Evolutionary conservation across 1,140 invertebrate genomes (phyloP).

Genomic region (Drosophila dunni): DNA sequence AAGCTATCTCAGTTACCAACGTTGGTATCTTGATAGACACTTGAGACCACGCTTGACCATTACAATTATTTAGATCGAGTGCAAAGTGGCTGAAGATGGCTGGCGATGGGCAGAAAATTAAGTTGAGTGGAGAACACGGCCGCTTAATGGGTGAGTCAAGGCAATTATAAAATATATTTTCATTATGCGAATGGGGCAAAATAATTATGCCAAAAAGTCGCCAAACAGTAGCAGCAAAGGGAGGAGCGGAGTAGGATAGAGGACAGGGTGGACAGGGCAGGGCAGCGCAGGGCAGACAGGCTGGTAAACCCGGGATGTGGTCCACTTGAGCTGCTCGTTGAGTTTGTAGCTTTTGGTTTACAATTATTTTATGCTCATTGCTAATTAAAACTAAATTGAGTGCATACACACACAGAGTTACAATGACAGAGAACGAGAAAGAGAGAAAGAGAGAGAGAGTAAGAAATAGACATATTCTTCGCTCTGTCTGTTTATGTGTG

Average conservation of each 20-base stretch:
- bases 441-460: not conserved
- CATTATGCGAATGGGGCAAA: conserved; percentile 61
- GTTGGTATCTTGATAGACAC: conserved; percentile 17
- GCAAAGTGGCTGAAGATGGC: conserved; percentile 23
- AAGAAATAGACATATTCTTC: conserved; percentile 25
- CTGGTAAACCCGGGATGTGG: conserved; percentile 22
- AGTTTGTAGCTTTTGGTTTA: conserved; percentile 72
- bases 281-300: conserved; percentile 3
- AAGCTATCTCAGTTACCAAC: conserved; percentile 25
- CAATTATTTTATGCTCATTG: conserved; percentile 80
- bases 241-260: not conserved
- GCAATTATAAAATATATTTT: conserved; percentile 77
- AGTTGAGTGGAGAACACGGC: conserved; percentile 26
- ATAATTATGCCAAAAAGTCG: conserved; percentile 73
- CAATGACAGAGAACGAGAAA: not conserved
- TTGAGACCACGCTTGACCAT: conserved; percentile 30
- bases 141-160: conserved; percentile 32
- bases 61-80: conserved; percentile 54
- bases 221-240: not conserved
- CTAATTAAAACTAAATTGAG: conserved; percentile 83
- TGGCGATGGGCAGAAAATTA: conserved; percentile 13
- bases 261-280: not conserved
- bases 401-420: conserved; percentile 37
- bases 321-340: conserved; percentile 71
- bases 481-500: conserved; percentile 3